Evolutionary conservation across 2,888 invertebrate genomes (phyloP), one percentile per base, ranked within the genome.

Genomic region (Aphodius granarius): DNA sequence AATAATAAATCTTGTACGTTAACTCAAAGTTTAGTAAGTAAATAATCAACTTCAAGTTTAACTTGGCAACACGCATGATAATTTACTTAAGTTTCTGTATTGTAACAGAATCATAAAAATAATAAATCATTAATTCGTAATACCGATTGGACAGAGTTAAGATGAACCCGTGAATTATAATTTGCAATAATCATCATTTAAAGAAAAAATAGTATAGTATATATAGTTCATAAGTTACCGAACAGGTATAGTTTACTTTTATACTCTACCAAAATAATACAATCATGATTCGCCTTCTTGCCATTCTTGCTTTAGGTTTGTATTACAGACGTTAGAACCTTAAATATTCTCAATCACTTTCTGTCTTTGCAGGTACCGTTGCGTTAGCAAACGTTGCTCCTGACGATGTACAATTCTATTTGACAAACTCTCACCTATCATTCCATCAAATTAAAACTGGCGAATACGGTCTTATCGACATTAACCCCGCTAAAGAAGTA

Each of bases 401-500:
- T 17, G 71, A 71, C 4, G 71, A 74, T 19, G 71, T 71, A 17
- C 20, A 63, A 22, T 74, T 74, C 23, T 74, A 22, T 22, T 71
- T 71, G 22, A 71, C 63, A 18, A 74, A 74, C 23, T 64, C 64
- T 3, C 15, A 71, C 16, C 18, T 64, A n/a, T 63, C 71, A 5
- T 71, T 21, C 18, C 17, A 64, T 23, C 63, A 74, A 71, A 63
- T 74, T 23, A 4, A 6, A 22, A 71, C 65, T 21, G 71, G 74
- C 5, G 64, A 70, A 15, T 65, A 66, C 18, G 64, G 71, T 18
- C 43, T 43, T 43, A 43, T 73, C 21, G 66, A 43, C 18, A 20
- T 75, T 16, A 63, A 75, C 62, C 63, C 68, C n/a, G 43, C 23
- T 6, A 73, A 73, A 6, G 66, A 75, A 5, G 75, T 75, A 19